These are phyloP conservation scores for Phymatocera aterrima DNA, from an alignment of 2,888 invertebrate genomes.

Conservation along the genomic window DNA sequence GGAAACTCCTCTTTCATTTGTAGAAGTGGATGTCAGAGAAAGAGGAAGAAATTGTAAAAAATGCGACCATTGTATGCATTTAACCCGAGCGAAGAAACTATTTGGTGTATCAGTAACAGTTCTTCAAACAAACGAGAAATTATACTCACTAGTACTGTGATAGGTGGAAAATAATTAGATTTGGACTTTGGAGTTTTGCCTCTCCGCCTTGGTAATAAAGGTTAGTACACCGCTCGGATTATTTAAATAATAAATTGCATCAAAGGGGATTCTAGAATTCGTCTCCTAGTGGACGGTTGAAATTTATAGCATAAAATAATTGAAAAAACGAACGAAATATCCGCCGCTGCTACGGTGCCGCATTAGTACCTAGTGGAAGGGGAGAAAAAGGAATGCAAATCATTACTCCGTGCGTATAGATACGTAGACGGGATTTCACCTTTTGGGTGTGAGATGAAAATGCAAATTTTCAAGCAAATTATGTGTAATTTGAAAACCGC, in stretches of 20 bases:
- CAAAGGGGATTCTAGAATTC: not conserved
- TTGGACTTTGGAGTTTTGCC: not conserved
- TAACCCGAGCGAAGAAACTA: too few species aligned
- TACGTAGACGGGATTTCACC: too few species aligned
- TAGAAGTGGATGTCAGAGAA: constrained; percentile 7
- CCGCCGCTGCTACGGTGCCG: not conserved
- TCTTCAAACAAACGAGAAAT: too few species aligned
- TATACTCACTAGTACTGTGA: too few species aligned
- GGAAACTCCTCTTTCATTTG: constrained; percentile 22
- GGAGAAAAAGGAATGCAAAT: not conserved
- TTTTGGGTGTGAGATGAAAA: constrained; percentile 26
- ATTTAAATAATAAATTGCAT: not conserved
- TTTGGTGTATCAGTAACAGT: too few species aligned
- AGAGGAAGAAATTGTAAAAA: not conserved
- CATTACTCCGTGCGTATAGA: too few species aligned
- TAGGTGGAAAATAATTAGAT: too few species aligned
- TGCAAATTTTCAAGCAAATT: constrained; percentile 32
- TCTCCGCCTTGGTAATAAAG: not conserved
- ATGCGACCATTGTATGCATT: too few species aligned
- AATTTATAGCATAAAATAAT: constrained; percentile 1
- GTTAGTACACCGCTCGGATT: not conserved
- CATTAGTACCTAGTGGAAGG: not conserved
- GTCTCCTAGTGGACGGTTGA: not conserved
- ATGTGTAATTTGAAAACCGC: constrained; percentile 32
- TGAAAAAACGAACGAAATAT: too few species aligned